A percentile compares a stretch with the other conserved stretches of the same genome.
These are phyloP conservation scores for Anas platyrhynchos DNA, from an alignment of 2,113 vertebrate species.

Conservation along the genomic window DNA sequence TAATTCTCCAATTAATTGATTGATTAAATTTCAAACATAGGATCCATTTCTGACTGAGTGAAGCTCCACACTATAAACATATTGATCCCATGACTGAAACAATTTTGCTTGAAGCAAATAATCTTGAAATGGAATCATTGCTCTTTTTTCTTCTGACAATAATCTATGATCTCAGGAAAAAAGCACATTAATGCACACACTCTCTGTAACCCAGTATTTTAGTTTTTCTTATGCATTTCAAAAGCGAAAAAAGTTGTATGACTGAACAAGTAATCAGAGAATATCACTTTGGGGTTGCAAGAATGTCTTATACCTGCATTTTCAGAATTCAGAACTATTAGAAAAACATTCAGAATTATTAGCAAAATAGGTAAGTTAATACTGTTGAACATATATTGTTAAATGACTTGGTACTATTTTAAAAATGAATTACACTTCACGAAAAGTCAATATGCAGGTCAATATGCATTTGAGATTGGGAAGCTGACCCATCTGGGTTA, in stretches of 20 bases:
- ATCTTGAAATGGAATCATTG: neutral
- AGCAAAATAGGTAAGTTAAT: neutral
- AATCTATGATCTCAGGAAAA: neutral
- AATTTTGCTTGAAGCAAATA: slow-evolving; percentile 25
- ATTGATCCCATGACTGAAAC: slow-evolving; percentile 29
- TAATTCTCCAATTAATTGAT: slow-evolving; percentile 51
- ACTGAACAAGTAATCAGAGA: neutral
- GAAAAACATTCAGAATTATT: neutral
- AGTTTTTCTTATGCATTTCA: neutral
- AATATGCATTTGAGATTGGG: neutral
- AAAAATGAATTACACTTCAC: neutral
- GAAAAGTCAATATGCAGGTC: neutral
- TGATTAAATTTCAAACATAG: slow-evolving; percentile 30
- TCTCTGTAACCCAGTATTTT: slow-evolving; percentile 1
- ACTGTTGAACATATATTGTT: neutral
- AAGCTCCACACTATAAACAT: neutral
- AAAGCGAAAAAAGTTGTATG: neutral
- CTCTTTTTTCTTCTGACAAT: neutral
- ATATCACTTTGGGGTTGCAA: neutral
- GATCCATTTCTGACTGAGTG: neutral
- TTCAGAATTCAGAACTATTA: neutral
- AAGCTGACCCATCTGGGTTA: neutral
- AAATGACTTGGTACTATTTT: neutral
- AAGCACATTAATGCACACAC: neutral
- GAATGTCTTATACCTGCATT: neutral